A percentile compares a stretch with the other conserved stretches of the same genome.
phyloP scores from a whole-genome alignment of 2,888 invertebrate species.

The Athalia rosae region DNA sequence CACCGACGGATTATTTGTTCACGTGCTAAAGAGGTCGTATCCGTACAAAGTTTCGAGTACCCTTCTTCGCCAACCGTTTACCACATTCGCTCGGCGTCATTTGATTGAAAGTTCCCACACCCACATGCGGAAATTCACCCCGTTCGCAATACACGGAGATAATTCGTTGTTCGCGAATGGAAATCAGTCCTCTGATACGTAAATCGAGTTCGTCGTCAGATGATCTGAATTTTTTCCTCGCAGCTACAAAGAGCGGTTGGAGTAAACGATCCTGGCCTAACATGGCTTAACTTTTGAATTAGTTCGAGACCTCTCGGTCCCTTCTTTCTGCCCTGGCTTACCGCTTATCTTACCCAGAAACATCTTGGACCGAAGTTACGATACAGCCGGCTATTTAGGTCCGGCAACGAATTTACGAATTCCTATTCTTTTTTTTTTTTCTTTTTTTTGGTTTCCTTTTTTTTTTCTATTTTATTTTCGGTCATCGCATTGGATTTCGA shows the following conservation, averaged over 20 bases:
- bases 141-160: no score
- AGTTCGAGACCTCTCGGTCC: slow-evolving; percentile 30
- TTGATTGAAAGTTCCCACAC: neutral
- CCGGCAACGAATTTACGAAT: slow-evolving; percentile 35
- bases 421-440: neutral
- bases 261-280: slow-evolving; percentile 37
- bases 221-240: neutral
- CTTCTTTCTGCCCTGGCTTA: slow-evolving; percentile 29
- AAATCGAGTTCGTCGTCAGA: neutral
- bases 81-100: neutral
- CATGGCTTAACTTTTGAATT: slow-evolving; percentile 40
- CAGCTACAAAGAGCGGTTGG: neutral
- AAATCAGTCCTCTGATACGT: neutral
- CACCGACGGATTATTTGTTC: slow-evolving; percentile 18
- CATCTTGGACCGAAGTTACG: slow-evolving; percentile 38
- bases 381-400: slow-evolving; percentile 33
- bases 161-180: neutral
- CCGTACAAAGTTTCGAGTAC: neutral
- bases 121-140: no score
- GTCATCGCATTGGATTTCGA: slow-evolving; percentile 27
- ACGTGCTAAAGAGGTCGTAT: slow-evolving; percentile 14
- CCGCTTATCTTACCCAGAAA: slow-evolving; percentile 40
- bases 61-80: neutral
- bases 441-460: neutral
- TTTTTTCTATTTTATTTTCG: neutral